Evolutionary conservation across 2,888 invertebrate genomes (phyloP).

Genomic region (Torymus texanus): DNA sequence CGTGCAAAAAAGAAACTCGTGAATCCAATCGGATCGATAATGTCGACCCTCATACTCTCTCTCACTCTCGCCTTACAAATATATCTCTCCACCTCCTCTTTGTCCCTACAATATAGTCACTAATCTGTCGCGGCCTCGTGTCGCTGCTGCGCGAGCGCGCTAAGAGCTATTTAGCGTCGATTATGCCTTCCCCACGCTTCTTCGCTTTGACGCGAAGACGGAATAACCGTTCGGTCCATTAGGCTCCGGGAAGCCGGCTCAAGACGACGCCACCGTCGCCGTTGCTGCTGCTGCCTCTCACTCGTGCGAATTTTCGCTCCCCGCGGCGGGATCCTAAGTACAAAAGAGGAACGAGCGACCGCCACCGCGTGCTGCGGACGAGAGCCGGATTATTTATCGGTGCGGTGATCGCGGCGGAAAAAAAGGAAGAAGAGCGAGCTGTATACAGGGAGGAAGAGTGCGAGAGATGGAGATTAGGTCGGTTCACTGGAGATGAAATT

Average conservation of each 20-base stretch:
- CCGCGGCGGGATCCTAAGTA: constrained; percentile 32
- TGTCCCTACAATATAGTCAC: background rate
- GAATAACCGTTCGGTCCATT: constrained; percentile 68
- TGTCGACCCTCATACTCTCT: background rate
- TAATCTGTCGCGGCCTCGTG: constrained; percentile 29
- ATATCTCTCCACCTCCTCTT: background rate
- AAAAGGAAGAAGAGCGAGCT: background rate
- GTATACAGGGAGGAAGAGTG: no score
- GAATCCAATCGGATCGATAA: constrained; percentile 28
- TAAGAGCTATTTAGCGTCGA: constrained; percentile 54
- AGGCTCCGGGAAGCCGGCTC: constrained; percentile 57
- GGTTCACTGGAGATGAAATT: constrained; percentile 17
- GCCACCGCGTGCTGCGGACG: background rate
- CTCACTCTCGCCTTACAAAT: background rate
- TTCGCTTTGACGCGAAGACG: constrained; percentile 54
- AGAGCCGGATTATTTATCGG: constrained; percentile 65
- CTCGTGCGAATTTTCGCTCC: constrained; percentile 40
- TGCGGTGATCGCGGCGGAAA: constrained; percentile 35
- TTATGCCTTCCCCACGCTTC: constrained; percentile 36
- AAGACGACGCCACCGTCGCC: constrained; percentile 63
- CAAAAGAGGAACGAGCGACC: constrained; percentile 21
- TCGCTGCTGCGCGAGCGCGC: background rate
- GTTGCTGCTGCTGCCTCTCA: constrained; percentile 8
- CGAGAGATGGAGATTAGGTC: constrained; percentile 24
- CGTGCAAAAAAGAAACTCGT: background rate